Conservation (phyloP, 2,113 vertebrate genomes). For the Epinephelus cyanopodus region DNA sequence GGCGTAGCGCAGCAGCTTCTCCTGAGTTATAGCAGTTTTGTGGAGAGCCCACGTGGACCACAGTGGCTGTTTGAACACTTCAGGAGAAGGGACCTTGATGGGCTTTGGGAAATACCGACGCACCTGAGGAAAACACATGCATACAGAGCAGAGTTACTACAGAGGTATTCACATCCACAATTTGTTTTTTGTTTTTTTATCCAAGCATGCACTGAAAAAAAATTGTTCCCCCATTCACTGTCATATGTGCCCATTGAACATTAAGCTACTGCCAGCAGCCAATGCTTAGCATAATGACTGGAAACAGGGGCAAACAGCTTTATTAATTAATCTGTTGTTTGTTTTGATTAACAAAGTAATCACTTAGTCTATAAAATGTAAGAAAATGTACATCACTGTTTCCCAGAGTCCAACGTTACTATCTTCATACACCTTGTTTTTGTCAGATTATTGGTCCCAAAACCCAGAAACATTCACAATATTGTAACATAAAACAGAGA, state of each 20-base stretch:
- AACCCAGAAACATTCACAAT: background rate
- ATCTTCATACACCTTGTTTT: background rate
- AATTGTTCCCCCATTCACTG: no score
- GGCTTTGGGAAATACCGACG: slow-evolving; percentile 93
- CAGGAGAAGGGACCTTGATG: slow-evolving; percentile 87
- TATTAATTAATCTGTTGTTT: background rate
- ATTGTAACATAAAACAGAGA: background rate
- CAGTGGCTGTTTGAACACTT: slow-evolving; percentile 88
- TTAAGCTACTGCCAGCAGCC: background rate
- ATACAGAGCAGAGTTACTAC: slow-evolving; percentile 9
- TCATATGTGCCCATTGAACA: background rate
- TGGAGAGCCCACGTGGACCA: slow-evolving; percentile 93
- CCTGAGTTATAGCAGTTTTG: slow-evolving; percentile 87
- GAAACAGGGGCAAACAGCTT: background rate
- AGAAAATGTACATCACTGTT: background rate
- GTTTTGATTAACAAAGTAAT: background rate
- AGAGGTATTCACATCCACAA: background rate
- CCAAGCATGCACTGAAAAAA: background rate
- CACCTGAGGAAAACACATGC: slow-evolving; percentile 69
- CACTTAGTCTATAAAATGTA: background rate
- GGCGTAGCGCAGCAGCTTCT: slow-evolving; percentile 86
- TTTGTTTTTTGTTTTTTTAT: background rate
- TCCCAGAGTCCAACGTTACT: background rate
- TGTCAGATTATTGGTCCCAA: background rate
- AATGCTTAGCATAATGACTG: background rate